Evolutionary conservation across 2,888 invertebrate genomes (phyloP), one percentile per base, ranked within the genome.

Genomic region (Tenodera sinensis): DNA sequence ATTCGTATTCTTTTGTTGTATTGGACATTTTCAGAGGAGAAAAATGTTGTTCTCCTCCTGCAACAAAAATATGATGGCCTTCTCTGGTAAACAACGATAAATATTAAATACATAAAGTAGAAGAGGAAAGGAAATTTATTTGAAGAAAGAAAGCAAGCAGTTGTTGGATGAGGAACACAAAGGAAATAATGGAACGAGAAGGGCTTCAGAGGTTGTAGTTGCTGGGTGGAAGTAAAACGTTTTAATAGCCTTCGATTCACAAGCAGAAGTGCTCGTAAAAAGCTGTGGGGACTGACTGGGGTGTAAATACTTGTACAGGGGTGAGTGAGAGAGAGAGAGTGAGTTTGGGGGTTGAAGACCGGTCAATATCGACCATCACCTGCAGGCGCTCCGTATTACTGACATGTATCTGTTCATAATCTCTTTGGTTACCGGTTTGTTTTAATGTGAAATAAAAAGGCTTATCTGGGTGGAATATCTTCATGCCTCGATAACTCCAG

Each of bases 171-270:
- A 42, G 42, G 54, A 71, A 71, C 54, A 71, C 54, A 71, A 71
- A 71, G 54, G 54, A 25, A 25, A 71, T 20, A 54, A 54, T 54
- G 54, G 54, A 54, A 54, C 20, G 54, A 20, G 54, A 20, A 71
- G 54, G 15, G 20, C 54, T 71, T 54, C 54, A 54, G 54, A 54
- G 54, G 54, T 54, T 71, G 54, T 71, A 71, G 54, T 71, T 2
- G 54, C 20, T 25, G 15, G 27, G 14, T 27, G n/a, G 54, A 54
- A 47, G 27, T 85, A 47, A 54, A 85, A 85, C 28, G n/a, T 54
- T 85, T 85, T 85, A 85, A 85, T 54, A 85, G 85, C 54, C 85
- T 85, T 85, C 54, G 85, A 85, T 85, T 85, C 85, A 47, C 85
- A 85, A 47, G 42, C 85, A 14, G 27, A 14, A 85, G 47, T 27